Conservation (phyloP, 2,888 invertebrate genomes). For the Noctuana brunneofusca region DNA sequence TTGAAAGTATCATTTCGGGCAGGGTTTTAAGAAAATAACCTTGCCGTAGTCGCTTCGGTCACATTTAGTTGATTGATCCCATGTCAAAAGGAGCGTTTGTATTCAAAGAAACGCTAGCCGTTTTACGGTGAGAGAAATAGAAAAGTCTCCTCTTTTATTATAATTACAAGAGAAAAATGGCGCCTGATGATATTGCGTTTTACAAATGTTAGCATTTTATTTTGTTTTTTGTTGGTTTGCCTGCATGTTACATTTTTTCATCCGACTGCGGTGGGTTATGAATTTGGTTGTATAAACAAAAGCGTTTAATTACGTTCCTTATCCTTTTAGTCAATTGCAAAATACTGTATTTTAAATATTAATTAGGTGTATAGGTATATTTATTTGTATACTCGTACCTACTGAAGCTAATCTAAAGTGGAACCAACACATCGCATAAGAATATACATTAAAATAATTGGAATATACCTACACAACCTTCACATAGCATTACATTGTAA, state of each 20-base stretch:
- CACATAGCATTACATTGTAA: no score
- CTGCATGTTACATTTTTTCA: neutral
- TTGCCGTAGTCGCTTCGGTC: conserved; percentile 39
- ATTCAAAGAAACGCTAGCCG: conserved; percentile 50
- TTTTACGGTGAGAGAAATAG: conserved; percentile 50
- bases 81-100: conserved; percentile 50
- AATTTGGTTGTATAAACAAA: no score
- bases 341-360: no score
- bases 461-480: no score
- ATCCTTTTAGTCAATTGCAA: no score
- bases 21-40: conserved; percentile 21
- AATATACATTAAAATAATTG: no score
- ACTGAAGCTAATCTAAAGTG: no score
- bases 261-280: neutral
- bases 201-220: conserved; percentile 3
- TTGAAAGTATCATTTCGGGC: conserved; percentile 14
- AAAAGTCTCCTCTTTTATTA: conserved; percentile 35
- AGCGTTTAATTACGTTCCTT: no score
- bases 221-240: neutral
- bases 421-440: no score
- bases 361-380: no score
- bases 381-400: no score
- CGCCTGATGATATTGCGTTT: conserved; percentile 35
- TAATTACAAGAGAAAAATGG: conserved; percentile 33
- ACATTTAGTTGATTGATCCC: conserved; percentile 63